phyloP scores from a whole-genome alignment of 2,113 vertebrate species.

The Thryonomys swinderianus region DNA sequence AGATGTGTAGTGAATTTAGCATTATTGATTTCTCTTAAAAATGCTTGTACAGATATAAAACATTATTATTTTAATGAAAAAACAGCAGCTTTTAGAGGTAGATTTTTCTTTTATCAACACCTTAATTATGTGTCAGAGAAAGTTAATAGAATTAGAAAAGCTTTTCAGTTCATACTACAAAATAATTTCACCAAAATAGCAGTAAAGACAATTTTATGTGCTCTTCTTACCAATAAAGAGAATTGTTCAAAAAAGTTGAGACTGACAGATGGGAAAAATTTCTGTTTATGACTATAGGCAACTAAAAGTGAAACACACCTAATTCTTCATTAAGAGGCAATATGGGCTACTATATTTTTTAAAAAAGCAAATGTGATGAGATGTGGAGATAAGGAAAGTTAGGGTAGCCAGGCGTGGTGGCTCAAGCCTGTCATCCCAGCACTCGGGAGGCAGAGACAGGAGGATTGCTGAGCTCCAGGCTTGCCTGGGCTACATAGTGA shows the following conservation, averaged over 20 bases:
- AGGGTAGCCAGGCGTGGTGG: too few species aligned
- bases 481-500: too few species aligned
- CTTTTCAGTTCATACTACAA: neutral
- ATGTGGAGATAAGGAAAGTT: slow-evolving; percentile 33
- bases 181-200: slow-evolving; percentile 22
- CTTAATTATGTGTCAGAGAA: neutral
- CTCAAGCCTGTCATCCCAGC: too few species aligned
- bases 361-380: slow-evolving; percentile 28
- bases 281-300: slow-evolving; percentile 6
- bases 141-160: slow-evolving; percentile 28
- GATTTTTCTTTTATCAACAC: neutral
- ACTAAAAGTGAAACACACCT: neutral
- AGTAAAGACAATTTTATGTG: neutral
- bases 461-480: too few species aligned
- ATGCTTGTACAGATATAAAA: neutral
- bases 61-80: neutral
- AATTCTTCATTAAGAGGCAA: neutral
- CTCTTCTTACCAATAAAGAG: neutral
- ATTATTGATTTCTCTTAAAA: neutral
- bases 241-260: neutral
- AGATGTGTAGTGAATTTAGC: neutral
- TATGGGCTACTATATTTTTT: neutral
- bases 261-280: neutral
- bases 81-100: neutral
- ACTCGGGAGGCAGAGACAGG: too few species aligned